Evolutionary conservation across 2,113 vertebrate genomes (phyloP).

Genomic region (Chloroceryle aenea): DNA sequence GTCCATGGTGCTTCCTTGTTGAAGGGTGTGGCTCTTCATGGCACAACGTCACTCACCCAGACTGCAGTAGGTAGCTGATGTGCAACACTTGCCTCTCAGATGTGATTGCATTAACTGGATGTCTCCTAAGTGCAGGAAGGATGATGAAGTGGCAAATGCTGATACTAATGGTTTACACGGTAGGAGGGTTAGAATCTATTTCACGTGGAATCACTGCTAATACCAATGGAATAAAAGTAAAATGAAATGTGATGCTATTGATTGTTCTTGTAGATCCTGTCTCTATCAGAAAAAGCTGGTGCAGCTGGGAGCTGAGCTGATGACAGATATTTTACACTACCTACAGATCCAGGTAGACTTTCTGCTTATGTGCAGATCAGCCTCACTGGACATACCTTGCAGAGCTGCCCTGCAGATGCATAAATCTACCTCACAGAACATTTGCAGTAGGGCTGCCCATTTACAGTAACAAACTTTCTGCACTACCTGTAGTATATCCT

Average conservation of each 20-base stretch:
- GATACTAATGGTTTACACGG: background rate
- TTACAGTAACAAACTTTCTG: background rate
- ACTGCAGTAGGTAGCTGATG: background rate
- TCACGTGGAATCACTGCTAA: fast-evolving
- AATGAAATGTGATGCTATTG: fast-evolving
- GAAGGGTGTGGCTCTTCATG: background rate
- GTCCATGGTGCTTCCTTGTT: background rate
- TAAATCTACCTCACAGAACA: background rate
- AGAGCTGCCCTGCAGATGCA: background rate
- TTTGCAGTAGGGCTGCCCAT: background rate
- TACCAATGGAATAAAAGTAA: background rate
- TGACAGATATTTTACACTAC: background rate
- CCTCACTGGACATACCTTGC: background rate
- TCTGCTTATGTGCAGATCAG: background rate
- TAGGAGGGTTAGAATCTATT: background rate
- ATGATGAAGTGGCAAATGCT: background rate
- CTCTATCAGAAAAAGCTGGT: background rate
- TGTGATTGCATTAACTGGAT: background rate
- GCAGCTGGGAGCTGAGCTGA: background rate
- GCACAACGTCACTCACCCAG: background rate
- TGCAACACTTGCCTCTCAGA: background rate
- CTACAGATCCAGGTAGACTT: background rate
- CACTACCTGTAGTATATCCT: background rate
- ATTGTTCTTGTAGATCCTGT: background rate
- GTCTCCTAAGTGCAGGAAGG: background rate